Percentiles rank a stretch among this genome's conserved stretches.
Conservation (phyloP, 2,797 vertebrate species). For the Melopsittacus undulatus region DNA sequence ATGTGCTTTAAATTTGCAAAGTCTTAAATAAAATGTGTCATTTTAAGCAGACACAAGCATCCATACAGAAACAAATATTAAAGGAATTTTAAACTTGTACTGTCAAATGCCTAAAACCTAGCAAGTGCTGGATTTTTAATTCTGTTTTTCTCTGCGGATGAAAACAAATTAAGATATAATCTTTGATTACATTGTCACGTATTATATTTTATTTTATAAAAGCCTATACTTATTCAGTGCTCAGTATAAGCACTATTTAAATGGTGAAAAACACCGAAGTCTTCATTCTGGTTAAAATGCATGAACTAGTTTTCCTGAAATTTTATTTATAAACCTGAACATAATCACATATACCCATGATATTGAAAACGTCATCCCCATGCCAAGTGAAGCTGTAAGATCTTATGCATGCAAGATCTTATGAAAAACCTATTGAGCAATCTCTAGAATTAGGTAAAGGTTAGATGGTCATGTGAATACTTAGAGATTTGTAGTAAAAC, state of each 20-base stretch:
- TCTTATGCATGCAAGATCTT: neutral
- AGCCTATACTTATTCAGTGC: neutral
- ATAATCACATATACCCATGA: neutral
- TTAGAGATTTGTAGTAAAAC: neutral
- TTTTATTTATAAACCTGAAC: neutral
- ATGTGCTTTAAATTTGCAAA: neutral
- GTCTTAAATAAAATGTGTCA: neutral
- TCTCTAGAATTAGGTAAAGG: neutral
- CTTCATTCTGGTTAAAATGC: neutral
- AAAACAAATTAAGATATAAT: neutral
- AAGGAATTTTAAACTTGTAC: neutral
- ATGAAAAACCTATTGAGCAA: neutral
- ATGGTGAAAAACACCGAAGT: neutral
- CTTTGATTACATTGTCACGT: neutral
- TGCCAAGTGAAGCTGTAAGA: neutral
- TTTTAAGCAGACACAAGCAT: neutral
- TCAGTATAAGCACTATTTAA: neutral
- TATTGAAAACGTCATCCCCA: neutral
- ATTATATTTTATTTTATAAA: neutral
- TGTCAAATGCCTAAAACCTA: neutral
- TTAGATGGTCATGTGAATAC: neutral
- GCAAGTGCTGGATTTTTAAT: neutral
- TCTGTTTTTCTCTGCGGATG: neutral
- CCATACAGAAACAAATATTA: neutral
- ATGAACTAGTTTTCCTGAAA: neutral